These are phyloP conservation scores for Apomyelois bistriatella DNA, from an alignment of 2,888 invertebrate genomes.

Conservation along the genomic window DNA sequence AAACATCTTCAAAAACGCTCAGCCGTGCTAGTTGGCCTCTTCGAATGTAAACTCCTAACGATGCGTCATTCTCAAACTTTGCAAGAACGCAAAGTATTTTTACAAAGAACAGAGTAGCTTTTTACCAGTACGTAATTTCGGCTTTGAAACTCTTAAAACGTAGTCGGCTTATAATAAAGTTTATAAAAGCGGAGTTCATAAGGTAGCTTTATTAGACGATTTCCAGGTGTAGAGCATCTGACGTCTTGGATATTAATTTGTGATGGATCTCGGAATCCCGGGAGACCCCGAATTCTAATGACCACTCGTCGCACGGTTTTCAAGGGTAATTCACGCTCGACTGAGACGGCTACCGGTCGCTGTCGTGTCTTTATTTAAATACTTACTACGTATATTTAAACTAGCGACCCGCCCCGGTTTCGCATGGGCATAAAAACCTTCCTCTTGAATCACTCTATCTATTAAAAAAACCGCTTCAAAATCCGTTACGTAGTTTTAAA, in stretches of 20 bases:
- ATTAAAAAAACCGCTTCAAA: no score
- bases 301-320: slow-evolving; percentile 32
- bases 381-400: no score
- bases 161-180: slow-evolving; percentile 48
- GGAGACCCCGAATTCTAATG: slow-evolving; percentile 51
- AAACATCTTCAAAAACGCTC: not conserved
- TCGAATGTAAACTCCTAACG: slow-evolving; percentile 10
- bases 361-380: not conserved
- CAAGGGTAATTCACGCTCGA: not conserved
- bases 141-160: slow-evolving; percentile 45
- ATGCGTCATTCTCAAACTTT: slow-evolving; percentile 9
- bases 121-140: slow-evolving; percentile 33
- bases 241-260: slow-evolving; percentile 67
- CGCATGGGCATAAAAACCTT: no score
- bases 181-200: slow-evolving; percentile 68
- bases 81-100: slow-evolving; percentile 11
- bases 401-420: no score
- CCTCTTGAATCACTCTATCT: no score
- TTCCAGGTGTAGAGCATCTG: slow-evolving; percentile 68
- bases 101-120: slow-evolving; percentile 31
- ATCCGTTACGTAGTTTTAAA: no score
- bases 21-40: not conserved
- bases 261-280: slow-evolving; percentile 54
- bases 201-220: slow-evolving; percentile 67
- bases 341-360: not conserved